Conservation (phyloP, 2,113 vertebrate species). For the Trochalopteron elliotii region DNA sequence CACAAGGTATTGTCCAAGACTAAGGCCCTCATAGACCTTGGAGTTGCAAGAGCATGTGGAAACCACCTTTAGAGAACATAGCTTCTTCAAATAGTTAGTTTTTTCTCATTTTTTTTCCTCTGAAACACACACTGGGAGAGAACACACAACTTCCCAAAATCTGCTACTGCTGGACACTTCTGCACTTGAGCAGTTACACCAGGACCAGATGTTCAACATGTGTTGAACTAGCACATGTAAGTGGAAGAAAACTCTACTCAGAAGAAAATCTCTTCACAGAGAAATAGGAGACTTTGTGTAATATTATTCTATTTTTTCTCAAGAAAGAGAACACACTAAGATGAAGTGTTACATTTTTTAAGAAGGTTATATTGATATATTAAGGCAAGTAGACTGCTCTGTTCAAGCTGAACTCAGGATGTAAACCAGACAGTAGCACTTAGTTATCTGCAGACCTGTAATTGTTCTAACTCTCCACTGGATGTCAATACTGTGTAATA, state of each 20-base stretch:
- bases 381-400: background rate
- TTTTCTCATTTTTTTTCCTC: background rate
- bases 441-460: conserved; percentile 59
- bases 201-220: background rate
- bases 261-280: background rate
- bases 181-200: background rate
- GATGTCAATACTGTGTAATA: conserved; percentile 79
- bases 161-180: background rate
- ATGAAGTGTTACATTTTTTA: background rate
- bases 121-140: background rate
- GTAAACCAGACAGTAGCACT: background rate
- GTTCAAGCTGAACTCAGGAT: background rate
- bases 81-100: background rate
- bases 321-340: background rate
- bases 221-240: background rate
- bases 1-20: background rate
- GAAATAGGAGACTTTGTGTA: background rate
- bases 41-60: fast-evolving
- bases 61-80: background rate
- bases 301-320: background rate
- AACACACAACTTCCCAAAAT: background rate
- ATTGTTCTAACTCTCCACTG: conserved; percentile 77
- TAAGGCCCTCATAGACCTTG: background rate
- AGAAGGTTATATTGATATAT: background rate
- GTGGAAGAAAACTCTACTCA: background rate